Conservation (phyloP, 1,140 invertebrate genomes). For the Ptiloglossa arizonensis region DNA sequence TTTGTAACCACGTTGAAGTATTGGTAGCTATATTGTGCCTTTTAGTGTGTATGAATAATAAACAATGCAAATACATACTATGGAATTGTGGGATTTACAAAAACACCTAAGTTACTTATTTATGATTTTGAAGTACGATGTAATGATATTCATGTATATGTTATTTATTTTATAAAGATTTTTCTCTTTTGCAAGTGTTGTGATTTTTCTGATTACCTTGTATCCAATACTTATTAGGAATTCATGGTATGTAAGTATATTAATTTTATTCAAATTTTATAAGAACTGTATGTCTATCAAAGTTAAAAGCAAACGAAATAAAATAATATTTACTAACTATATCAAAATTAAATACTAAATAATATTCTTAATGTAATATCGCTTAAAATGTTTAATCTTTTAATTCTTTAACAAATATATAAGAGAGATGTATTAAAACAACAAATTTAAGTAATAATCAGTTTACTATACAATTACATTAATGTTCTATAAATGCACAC, state of each 20-base stretch:
- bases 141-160: conserved; percentile 78
- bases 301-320: too few relatives aligned
- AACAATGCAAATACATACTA: conserved; percentile 77
- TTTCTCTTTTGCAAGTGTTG: conserved; percentile 71
- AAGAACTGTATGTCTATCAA: too few relatives aligned
- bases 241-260: not conserved
- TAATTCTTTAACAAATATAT: not conserved
- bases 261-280: not conserved
- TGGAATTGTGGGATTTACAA: conserved; percentile 76
- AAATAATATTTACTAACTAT: too few relatives aligned
- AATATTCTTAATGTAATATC: not conserved
- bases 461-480: conserved; percentile 25
- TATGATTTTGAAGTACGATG: conserved; percentile 75
- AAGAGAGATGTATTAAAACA: not conserved
- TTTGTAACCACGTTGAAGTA: conserved; percentile 79
- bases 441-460: not conserved
- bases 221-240: not conserved
- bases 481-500: conserved; percentile 8
- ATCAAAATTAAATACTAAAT: not conserved
- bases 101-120: conserved; percentile 75
- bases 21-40: conserved; percentile 81
- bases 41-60: conserved; percentile 79
- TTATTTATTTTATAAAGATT: conserved; percentile 79
- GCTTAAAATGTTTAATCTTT: not conserved
- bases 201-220: conserved; percentile 10